Evolutionary conservation across 2,888 invertebrate species (phyloP).

Genomic region (Pyrocoelia pectoralis): DNA sequence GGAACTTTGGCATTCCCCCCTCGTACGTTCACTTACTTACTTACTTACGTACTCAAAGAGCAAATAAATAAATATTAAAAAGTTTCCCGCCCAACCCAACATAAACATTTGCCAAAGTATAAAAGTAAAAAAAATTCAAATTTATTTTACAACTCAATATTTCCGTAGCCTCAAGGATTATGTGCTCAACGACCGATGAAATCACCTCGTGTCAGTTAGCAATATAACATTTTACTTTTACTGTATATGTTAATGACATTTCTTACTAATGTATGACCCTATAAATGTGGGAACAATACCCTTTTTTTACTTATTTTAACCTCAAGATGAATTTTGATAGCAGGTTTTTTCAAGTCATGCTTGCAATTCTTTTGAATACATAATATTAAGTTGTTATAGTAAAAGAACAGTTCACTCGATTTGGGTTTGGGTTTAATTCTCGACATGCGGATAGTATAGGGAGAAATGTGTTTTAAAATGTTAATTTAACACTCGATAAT

Average conservation of each 20-base stretch:
- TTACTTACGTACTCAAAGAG: neutral
- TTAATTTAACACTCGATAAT: no score
- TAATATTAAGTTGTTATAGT: no score
- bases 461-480: no score
- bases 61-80: neutral
- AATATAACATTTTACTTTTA: neutral
- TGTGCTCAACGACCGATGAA: conserved; percentile 4
- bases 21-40: no score
- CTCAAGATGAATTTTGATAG: no score
- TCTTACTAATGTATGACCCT: neutral
- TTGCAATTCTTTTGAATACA: no score
- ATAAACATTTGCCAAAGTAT: neutral
- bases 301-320: no score
- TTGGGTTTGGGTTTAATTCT: no score
- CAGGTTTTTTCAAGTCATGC: no score
- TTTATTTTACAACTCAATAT: neutral
- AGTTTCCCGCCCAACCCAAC: neutral
- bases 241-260: neutral
- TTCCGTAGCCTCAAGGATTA: conserved; percentile 1
- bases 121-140: neutral
- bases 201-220: neutral
- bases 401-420: no score
- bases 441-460: no score
- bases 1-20: no score
- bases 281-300: neutral